Conservation (phyloP, 2,797 vertebrate genomes). For the Nannoperca australis region DNA sequence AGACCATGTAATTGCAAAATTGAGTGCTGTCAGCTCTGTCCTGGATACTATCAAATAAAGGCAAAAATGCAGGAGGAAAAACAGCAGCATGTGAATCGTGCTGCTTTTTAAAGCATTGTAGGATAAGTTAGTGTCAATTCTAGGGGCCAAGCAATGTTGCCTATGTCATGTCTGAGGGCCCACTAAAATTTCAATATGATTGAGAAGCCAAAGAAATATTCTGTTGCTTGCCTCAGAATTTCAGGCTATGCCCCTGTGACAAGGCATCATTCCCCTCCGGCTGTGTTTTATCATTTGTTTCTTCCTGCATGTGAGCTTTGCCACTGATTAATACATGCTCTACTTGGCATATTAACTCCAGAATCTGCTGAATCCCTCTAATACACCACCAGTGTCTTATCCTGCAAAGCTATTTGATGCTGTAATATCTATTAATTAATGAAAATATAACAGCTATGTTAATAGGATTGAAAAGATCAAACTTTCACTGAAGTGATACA, state of each 20-base stretch:
- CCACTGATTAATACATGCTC: conserved; percentile 68
- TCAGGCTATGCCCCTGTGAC: conserved; percentile 28
- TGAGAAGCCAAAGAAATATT: conserved; percentile 36
- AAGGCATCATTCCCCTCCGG: conserved; percentile 41
- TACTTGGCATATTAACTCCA: conserved; percentile 71
- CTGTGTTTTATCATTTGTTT: conserved; percentile 62
- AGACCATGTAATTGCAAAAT: background rate
- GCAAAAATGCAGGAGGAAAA: background rate
- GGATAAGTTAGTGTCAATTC: background rate
- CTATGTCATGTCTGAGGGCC: background rate
- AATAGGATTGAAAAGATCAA: conserved; percentile 27
- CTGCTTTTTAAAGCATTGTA: background rate
- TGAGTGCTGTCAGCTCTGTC: background rate
- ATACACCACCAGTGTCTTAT: conserved; percentile 53
- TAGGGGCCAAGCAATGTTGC: background rate
- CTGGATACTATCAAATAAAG: background rate
- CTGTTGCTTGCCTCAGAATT: conserved; percentile 26
- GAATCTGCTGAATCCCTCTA: conserved; percentile 53
- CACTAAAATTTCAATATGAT: conserved; percentile 8
- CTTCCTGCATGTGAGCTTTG: conserved; percentile 54
- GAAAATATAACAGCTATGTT: conserved; percentile 37
- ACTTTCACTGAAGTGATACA: conserved; percentile 1
- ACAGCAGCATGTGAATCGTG: background rate
- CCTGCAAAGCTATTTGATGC: conserved; percentile 50
- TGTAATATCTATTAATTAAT: conserved; percentile 45